Evolutionary conservation across 2,113 vertebrate genomes (phyloP).

Genomic region (Catharus minimus): DNA sequence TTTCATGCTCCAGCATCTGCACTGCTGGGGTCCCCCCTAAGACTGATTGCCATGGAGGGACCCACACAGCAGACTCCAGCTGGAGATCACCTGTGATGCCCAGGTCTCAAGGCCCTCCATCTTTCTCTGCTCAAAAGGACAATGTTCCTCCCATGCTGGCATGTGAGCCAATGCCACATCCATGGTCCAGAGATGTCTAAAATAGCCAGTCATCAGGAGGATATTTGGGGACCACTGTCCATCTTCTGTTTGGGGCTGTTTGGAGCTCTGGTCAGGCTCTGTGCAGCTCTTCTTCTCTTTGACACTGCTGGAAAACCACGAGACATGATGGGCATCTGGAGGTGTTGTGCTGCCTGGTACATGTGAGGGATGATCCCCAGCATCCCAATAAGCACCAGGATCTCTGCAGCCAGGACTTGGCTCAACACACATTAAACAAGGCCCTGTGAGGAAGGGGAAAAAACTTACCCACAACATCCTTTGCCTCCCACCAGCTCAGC

Average conservation of each 20-base stretch:
- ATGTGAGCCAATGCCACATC: accelerated
- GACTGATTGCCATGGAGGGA: neutral
- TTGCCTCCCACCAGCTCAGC: neutral
- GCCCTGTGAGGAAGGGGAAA: neutral
- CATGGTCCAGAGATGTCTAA: neutral
- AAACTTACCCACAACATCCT: neutral
- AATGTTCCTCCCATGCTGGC: accelerated
- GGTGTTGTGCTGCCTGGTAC: accelerated
- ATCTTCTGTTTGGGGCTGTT: neutral
- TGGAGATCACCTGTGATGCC: neutral
- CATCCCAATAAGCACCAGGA: neutral
- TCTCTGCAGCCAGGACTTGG: neutral
- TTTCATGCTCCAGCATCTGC: neutral
- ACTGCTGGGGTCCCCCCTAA: accelerated
- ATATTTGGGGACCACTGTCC: too few species aligned
- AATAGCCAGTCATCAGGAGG: neutral
- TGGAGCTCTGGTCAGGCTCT: neutral
- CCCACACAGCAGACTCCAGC: neutral
- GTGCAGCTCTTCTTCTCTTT: neutral
- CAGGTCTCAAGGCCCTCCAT: neutral
- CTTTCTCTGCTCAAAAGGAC: neutral
- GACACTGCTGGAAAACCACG: neutral
- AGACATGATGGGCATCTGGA: accelerated
- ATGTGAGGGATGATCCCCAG: neutral
- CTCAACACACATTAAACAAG: neutral